These are phyloP conservation scores for Leptopilina syphax DNA, from an alignment of 2,888 invertebrate species.

Conservation along the genomic window DNA sequence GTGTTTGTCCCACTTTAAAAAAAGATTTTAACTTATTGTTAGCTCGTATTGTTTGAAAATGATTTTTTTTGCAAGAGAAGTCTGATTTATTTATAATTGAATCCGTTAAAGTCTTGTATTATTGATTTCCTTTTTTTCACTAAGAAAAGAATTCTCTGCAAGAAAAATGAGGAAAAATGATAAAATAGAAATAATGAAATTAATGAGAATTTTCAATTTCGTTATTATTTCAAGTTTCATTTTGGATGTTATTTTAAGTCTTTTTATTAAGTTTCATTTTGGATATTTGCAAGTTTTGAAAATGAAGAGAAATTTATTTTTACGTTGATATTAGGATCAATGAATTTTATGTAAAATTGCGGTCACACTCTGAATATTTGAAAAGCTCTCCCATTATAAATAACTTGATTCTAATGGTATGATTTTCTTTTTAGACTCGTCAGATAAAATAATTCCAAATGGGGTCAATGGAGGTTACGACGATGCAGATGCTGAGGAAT, in stretches of 20 bases:
- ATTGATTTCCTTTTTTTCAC: background rate
- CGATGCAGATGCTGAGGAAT: constrained; percentile 65
- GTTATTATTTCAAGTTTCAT: no score
- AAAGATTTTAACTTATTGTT: background rate
- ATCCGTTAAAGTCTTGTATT: background rate
- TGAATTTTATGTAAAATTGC: constrained; percentile 9
- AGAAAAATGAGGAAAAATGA: no score
- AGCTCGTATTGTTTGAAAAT: background rate
- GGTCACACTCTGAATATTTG: background rate
- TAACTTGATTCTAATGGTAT: background rate
- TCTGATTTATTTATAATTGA: background rate
- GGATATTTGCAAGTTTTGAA: no score
- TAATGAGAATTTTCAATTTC: no score
- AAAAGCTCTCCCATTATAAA: background rate
- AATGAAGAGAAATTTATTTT: background rate
- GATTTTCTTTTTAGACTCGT: constrained; percentile 29
- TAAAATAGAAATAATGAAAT: no score
- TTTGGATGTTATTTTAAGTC: no score
- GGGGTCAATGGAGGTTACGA: constrained; percentile 76
- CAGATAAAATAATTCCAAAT: constrained; percentile 75
- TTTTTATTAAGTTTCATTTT: no score
- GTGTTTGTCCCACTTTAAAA: background rate
- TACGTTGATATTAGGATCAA: background rate
- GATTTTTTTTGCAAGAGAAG: background rate
- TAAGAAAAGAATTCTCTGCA: no score